phyloP scores from a whole-genome alignment of 2,797 vertebrate species.

The Mus minutoides region DNA sequence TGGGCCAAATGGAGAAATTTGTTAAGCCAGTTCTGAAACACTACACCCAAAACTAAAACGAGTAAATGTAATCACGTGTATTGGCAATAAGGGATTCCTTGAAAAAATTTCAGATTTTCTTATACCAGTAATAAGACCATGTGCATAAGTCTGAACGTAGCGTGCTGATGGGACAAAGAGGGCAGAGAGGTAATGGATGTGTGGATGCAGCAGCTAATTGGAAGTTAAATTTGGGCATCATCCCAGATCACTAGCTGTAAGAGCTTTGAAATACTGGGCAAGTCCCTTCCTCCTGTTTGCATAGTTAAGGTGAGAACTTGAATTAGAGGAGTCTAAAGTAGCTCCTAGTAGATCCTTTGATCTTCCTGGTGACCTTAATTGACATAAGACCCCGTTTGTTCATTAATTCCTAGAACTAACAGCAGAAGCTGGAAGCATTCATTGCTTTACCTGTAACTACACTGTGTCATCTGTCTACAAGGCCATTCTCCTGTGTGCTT shows the following conservation, averaged over 20 bases:
- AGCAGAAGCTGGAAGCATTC: background rate
- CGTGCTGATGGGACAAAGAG: background rate
- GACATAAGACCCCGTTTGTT: background rate
- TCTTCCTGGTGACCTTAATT: background rate
- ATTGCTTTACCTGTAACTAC: background rate
- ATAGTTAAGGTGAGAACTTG: conserved; percentile 8
- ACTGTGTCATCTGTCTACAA: background rate
- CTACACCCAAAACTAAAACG: conserved; percentile 60
- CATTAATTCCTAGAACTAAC: conserved; percentile 16
- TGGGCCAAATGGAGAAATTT: conserved; percentile 72
- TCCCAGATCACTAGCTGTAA: background rate
- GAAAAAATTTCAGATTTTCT: conserved; percentile 22
- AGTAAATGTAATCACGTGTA: conserved; percentile 51
- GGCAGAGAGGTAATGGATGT: background rate
- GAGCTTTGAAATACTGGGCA: background rate
- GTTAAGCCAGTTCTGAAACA: conserved; percentile 69
- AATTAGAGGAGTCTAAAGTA: conserved; percentile 41
- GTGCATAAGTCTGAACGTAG: background rate
- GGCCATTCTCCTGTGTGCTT: background rate
- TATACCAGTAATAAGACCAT: conserved; percentile 23
- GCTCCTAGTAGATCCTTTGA: background rate
- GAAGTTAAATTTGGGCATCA: background rate
- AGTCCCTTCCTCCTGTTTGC: background rate
- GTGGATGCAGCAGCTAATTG: background rate
- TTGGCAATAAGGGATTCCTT: conserved; percentile 43